Evolutionary conservation across 2,113 vertebrate genomes (phyloP), one percentile per base, ranked within the genome.

Genomic region (Plecotus auritus): DNA sequence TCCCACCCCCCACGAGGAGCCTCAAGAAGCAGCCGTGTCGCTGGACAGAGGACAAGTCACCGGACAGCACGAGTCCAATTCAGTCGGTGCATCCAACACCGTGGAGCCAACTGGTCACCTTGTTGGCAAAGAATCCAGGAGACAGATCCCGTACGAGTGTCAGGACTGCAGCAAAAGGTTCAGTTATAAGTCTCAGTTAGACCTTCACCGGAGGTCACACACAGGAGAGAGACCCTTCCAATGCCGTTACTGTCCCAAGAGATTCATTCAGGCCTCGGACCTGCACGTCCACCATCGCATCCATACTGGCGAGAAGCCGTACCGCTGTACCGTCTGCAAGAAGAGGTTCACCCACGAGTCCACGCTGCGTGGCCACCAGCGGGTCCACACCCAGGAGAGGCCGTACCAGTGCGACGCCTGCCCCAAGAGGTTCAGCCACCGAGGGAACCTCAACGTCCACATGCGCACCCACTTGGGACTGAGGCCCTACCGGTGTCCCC

Each of bases 191-290:
- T 95, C 97, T 4, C 92, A 91, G 51, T 40, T 96, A 6, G 11
- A 0, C 0, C 10, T 51, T 70, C 45, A 97, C 59, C 45, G 37
- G 37, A 77, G 94, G 20, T 59, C 86, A 10, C 96, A 97, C n/a
- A 87, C 80, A 1, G 96, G 96, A 49, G 95, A 96, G 28, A 94
- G 89, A 13, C 94, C 90, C 17, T 96, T 94, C 9, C 32, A 72
- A 2, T 97, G 94, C 16, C 49, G 1, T 0, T 4, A 14, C 5
- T 97, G 96, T 18, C 28, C 13, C 13, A 97, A 95, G 85, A 47
- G 81, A 28, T 98, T 96, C 69, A 42, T 85, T 30, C 84, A 97
- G 66, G n/a, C 54, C 28, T 96, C 97, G 1, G 92, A 98, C 51
- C 81, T 95, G 5, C 73, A 82, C 1, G 89, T 91, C 18, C 96